Base-by-base conservation (phyloP, 2,113 vertebrate genomes). In the Acanthisitta chloris region DNA sequence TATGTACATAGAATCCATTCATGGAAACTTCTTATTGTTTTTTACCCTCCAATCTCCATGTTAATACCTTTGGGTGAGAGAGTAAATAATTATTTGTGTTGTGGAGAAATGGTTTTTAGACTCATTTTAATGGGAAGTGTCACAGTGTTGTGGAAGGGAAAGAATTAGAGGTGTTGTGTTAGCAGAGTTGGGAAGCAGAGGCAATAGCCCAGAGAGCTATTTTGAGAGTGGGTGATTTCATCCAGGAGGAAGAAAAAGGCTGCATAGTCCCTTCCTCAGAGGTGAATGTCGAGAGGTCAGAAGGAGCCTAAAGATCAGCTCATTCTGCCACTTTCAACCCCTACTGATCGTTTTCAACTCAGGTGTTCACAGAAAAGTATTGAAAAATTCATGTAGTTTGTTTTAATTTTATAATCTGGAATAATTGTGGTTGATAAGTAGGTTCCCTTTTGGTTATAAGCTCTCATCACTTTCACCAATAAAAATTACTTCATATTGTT, bases 401-500 rank as follows among this genome's bases (percentile, higher is more conserved):
- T 94, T 97, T 96, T 91, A 95, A 96, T 97, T 96, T 93, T 91
- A 24, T 92, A 78, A 91, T 96, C 97, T 97, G 65, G 80, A 96
- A 83, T 96, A 80, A 95, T 94, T 96, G 82, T 48, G 40, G 73
- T 92, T 87, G 93, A 84, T 92, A 93, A 94, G 94, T 92, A 94
- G 84, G n/a, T 57, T 95, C 55, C 94, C 76, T 96, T 96, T 95
- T 52, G 61, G 94, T 97, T 97, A 91, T 67, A 95, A 94, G 79
- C 96, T 96, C 90, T 96, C 82, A 95, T 96, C 43, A 48, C 96
- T 97, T 97, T 94, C 95, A 84, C 92, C 91, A 94, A 84, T 97
- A 97, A 95, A 96, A 97, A 96, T 97, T 82, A 96, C 81, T 95
- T 97, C 93, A 59, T 94, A 93, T 96, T 96, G 94, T 97, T 97